phyloP scores from a whole-genome alignment of 2,113 vertebrate genomes.

The Macquaria australasica region DNA sequence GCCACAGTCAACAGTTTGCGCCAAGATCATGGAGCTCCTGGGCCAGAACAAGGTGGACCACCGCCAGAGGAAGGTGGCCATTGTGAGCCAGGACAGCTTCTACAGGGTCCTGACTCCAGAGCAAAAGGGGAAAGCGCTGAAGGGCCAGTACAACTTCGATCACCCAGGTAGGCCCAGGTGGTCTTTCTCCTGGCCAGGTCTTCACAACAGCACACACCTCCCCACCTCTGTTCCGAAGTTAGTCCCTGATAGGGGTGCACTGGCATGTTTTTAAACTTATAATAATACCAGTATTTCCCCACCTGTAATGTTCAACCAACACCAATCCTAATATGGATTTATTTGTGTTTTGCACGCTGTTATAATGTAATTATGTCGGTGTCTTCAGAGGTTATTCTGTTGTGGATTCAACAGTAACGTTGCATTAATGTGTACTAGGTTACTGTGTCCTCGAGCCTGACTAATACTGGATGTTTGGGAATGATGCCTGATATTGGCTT shows the following conservation, averaged over 20 bases:
- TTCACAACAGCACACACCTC: neutral
- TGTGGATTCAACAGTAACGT: neutral
- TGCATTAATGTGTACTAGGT: neutral
- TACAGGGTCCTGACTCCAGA: conserved; percentile 93
- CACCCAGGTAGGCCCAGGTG: conserved; percentile 88
- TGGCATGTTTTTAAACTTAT: neutral
- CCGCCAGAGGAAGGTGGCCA: conserved; percentile 92
- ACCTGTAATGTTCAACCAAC: neutral
- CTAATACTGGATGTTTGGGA: neutral
- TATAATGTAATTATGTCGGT: neutral
- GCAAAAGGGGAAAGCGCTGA: conserved; percentile 93
- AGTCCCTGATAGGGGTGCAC: neutral
- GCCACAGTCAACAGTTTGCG: conserved; percentile 94
- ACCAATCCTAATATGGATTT: neutral
- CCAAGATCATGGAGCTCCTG: conserved; percentile 98
- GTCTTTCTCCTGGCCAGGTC: neutral
- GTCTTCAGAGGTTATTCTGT: neutral
- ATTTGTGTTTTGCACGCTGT: neutral
- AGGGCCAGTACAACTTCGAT: conserved; percentile 98
- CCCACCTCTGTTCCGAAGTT: neutral
- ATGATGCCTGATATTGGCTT: neutral
- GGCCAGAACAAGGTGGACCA: conserved; percentile 97
- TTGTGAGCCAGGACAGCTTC: conserved; percentile 96
- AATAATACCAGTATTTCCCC: neutral
- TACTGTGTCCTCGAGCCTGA: neutral